Conservation (phyloP, 1,140 invertebrate genomes). For the Aphaenogaster rudis region DNA sequence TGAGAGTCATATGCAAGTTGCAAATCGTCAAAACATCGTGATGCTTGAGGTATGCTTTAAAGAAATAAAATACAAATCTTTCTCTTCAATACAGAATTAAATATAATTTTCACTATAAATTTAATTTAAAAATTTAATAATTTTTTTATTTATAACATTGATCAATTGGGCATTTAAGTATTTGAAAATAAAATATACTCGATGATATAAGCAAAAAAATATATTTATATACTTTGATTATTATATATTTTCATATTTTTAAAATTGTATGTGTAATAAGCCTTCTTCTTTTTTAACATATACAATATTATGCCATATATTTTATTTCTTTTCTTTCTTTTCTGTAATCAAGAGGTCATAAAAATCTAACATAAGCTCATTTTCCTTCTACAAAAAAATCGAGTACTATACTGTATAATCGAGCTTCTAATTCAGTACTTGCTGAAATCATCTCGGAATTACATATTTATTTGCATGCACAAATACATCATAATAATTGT, state of each 20-base stretch:
- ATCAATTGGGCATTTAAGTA: neutral
- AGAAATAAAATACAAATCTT: neutral
- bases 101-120: conserved; percentile 1
- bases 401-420: neutral
- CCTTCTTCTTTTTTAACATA: neutral
- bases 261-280: neutral
- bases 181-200: neutral
- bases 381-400: neutral
- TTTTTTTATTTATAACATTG: conserved; percentile 10
- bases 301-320: neutral
- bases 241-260: conserved; percentile 16
- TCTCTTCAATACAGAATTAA: neutral
- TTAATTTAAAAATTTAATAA: neutral
- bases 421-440: neutral
- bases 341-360: neutral
- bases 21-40: conserved; percentile 70
- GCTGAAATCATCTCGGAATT: neutral
- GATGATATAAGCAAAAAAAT: neutral
- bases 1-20: conserved; percentile 11
- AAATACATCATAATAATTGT: neutral
- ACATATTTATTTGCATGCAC: neutral
- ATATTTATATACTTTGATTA: neutral
- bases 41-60: conserved; percentile 76
- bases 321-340: neutral
- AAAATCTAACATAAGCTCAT: neutral